Base-by-base conservation (phyloP, 2,113 vertebrate species). In the Rhinopomastus cyanomelas region DNA sequence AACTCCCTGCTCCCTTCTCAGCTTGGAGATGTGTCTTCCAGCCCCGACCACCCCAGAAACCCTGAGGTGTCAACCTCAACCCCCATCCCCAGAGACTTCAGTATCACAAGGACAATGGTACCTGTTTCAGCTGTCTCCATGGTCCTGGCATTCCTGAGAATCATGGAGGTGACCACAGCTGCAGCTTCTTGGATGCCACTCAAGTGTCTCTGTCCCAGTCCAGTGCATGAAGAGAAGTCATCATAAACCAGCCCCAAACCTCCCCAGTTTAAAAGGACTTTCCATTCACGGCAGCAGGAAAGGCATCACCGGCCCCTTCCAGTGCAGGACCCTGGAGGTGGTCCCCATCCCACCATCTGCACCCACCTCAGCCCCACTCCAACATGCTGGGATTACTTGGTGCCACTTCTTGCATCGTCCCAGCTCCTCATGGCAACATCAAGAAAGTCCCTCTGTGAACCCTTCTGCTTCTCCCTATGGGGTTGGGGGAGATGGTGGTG, bases 401-500 rank as follows among this genome's bases (percentile, higher is more conserved):
- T 2, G 20, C 15, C n/a, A 57, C 51, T 66, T 69, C 21, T 30
- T 34, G 39, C 11, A 51, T 57, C 11, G 0, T 22, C n/a, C 34
- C 4, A 0, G 30, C 36, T 75, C 57, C 56, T 76, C 2, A 0
- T 3, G 2, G 36, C 12, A 32, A 85, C 1, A 5, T 27, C 1
- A 0, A 84, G 51, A 29, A 44, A 30, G 25, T 65, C 46, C 48
- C 59, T 79, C 73, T 30, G 7, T 88, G 0, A 0, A 5, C 9
- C 32, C 14, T 62, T 32, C 26, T n/a, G n/a, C n/a, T 71, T 59
- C 66, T 21, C 13, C 9, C 0, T 19, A 20, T 9, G 1, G 46
- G 13, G 14, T 0, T 26, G 16, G 10, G 5, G 29, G 9, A 10
- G 29, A 15, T 27, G 36, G 39, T 23, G 30, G 55, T n/a, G 55